Evolutionary conservation across 2,888 invertebrate species (phyloP), one percentile per base, ranked within the genome.

Genomic region (Drosophila buzzatii): DNA sequence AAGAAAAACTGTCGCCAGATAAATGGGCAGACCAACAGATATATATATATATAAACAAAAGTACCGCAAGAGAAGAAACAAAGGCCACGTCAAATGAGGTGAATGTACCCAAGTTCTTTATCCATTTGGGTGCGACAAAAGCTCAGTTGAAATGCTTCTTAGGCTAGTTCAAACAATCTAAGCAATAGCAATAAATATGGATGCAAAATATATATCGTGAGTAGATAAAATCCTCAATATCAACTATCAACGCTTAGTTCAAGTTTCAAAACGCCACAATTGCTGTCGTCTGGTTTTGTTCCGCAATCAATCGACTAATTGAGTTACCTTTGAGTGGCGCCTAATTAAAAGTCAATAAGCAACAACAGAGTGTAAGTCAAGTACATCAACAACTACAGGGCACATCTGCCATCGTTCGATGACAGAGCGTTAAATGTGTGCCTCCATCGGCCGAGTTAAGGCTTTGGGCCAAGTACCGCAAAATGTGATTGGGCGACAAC

Each of bases 1-100:
- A 39, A 59, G 47, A 55, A 79, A 74, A 74, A 84, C 51, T 81
- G 84, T 84, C 82, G 69, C 75, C 75, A 73, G 68, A 59, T 52
- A 71, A 63, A 77, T 53, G 73, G 56, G 60, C 47, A 63, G 14
- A 58, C 60, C 41, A 52, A 51, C 41, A 63, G 60, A 70, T 53
- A 56, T 39, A 39, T 8, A 51, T 6, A 31, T 12, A 51, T 51
- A 51, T 18, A 51, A 51, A 66, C 61, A 71, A 84, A 84, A 77
- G 72, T 81, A 81, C 79, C 77, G 79, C 70, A 63, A 57, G 58
- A 55, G 42, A 45, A 62, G 59, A 70, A 61, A 73, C 65, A 77
- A 79, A 71, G 64, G 37, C 59, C 45, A 65, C 31, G 37, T 49
- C 47, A 41, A 47, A 57, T 53, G 65, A 80, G 84, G 77, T 85